Evolutionary conservation across 2,888 invertebrate species (phyloP), one percentile per base, ranked within the genome.

Genomic region (Archips crataeganus): DNA sequence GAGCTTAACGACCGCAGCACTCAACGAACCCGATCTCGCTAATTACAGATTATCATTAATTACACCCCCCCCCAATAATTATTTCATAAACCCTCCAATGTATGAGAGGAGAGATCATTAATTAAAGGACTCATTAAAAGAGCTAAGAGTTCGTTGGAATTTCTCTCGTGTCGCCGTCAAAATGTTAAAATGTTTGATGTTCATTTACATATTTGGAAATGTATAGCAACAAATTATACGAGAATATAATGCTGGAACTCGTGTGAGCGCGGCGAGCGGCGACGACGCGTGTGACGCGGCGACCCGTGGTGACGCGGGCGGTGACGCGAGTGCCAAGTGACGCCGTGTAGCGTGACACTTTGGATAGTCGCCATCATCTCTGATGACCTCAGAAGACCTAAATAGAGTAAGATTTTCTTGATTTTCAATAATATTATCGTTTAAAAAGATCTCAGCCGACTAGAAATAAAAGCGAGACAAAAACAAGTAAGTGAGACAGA

Each of bases 21-120:
- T 54, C 23, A 57, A 10, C 15, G 15, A 49, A 47, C 47, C 54
- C 62, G 57, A 64, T 64, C 59, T 36, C 66, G 45, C 66, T 71
- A 67, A 71, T 71, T 71, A 66, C 71, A 66, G 32, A 66, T 71
- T 71, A 66, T 51, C 66, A 60, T 61, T 71, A 61, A 71, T 71
- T 70, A 70, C 57, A 59, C 10, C 59, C 57, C 64, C 10, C 59
- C 49, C 59, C 47, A 59, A 64, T 70, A 47, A 70, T 36, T 42
- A 70, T 36, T 45, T 64, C 47, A n/a, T 57, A 64, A 64, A 59
- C 47, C 34, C 23, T 36, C 47, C 5, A 65, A 63, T 57, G 57
- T 32, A 11, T 57, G 57, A 32, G 57, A 32, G 3, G 32, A 57
- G 57, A 57, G 32, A 57, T 57, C 32, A 57, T 57, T 57, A 32